Base-by-base conservation (phyloP, 53 echinoderm and acorn worm species). In the Patiria pectinifera region DNA sequence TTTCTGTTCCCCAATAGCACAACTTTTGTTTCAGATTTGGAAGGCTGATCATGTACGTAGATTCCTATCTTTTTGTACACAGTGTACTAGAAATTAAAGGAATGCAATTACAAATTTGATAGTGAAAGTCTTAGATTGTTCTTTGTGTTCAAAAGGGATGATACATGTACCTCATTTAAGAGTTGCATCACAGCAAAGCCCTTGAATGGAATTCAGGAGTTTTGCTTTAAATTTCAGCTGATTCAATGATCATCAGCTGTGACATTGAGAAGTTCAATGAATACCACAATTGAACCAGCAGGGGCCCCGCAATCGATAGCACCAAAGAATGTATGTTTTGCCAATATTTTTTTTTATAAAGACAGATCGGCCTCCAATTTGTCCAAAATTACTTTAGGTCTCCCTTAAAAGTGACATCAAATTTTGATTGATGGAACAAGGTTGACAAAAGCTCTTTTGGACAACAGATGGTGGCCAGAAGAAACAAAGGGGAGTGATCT, bases 381-480 rank as follows among this genome's bases (percentile, higher is more conserved):
- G 66, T 14, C 74, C 24, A 16, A 4, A 24, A 74, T 23, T 23
- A 24, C 24, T 74, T 74, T 23, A 69, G 22, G 24, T 74, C 24
- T 74, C 15, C 15, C 19, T 74, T 8, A 74, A 74, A 24, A 22
- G 0, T 22, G 74, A 74, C 22, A 74, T 4, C 74, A 74, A 35
- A 46, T 79, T 45, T 22, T 46, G 80, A 79, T 46, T 79, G 80
- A 79, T 19, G 80, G 80, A 45, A 45, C 45, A 79, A 86, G 8
- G 45, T 62, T 71, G 86, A 25, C 21, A 19, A 53, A 45, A 48
- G 58, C 86, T 22, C 74, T 86, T 47, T 45, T 4, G 18, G 23
- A 72, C 86, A 75, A 44, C 88, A 88, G 78, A 76, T 88, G 78
- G 88, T 44, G 26, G 88, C 78, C 79, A 78, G 77, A 59, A 78